Percentiles rank a stretch among this genome's conserved stretches.
Conservation (phyloP, 1,140 invertebrate species). For the Tribolium castaneum region DNA sequence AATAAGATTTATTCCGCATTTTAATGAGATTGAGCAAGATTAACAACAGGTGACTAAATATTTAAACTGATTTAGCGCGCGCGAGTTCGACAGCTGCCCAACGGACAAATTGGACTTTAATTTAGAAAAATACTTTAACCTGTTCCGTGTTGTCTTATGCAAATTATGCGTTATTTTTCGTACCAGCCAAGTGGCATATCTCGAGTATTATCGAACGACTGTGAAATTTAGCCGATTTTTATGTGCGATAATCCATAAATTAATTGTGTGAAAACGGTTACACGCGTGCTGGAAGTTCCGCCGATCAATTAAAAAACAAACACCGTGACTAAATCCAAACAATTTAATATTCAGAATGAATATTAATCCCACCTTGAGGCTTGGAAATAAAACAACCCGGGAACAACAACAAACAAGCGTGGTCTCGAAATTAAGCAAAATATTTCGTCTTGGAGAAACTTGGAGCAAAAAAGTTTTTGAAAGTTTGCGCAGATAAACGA, state of each 20-base stretch:
- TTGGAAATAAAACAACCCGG: background rate
- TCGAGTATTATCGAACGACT: background rate
- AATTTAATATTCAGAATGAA: conserved; percentile 20
- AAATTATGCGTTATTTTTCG: background rate
- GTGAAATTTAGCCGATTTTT: background rate
- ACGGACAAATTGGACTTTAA: too few relatives aligned
- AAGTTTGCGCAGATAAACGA: conserved; percentile 11
- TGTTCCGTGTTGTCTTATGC: background rate
- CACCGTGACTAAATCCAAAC: conserved; percentile 5
- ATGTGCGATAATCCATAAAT: background rate
- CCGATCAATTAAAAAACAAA: conserved; percentile 26
- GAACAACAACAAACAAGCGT: background rate
- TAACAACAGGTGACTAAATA: background rate
- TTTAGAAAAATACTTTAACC: background rate
- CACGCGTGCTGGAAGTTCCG: background rate
- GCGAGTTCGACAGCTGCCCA: background rate
- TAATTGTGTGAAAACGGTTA: conserved; percentile 22
- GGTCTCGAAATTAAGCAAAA: background rate
- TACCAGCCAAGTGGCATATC: background rate
- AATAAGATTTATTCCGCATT: conserved; percentile 1
- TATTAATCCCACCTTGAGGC: background rate
- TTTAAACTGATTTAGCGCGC: background rate
- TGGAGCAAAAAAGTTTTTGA: background rate
- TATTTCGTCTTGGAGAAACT: background rate
- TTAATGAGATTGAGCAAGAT: background rate